Conservation (phyloP, 2,888 invertebrate genomes). For the Eubasilissa splendida region DNA sequence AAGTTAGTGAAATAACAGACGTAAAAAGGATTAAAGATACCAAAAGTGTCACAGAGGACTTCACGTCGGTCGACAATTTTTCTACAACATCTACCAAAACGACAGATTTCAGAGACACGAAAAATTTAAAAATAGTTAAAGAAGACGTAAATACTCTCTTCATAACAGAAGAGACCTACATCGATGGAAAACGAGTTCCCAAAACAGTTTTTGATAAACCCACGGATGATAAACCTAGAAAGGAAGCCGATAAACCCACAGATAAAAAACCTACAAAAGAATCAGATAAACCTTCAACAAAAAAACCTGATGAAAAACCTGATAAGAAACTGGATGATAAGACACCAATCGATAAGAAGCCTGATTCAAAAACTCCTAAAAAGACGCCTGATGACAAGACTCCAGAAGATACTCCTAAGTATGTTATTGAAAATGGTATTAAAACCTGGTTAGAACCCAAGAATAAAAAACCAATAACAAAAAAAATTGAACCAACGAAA, state of each 20-base stretch:
- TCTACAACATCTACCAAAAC: background rate
- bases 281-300: conserved; percentile 14
- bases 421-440: conserved; percentile 53
- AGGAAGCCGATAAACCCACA: conserved; percentile 24
- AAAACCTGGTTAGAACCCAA: conserved; percentile 51
- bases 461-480: conserved; percentile 38
- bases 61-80: background rate
- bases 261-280: conserved; percentile 7
- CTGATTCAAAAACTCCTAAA: conserved; percentile 12
- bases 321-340: conserved; percentile 8
- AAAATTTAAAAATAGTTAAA: background rate
- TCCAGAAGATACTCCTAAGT: conserved; percentile 37
- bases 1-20: conserved; percentile 2
- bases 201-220: conserved; percentile 32
- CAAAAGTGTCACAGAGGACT: background rate
- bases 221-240: conserved; percentile 39
- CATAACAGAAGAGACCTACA: conserved; percentile 36
- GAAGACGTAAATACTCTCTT: conserved; percentile 40
- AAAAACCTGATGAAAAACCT: conserved; percentile 19
- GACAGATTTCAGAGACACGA: background rate
- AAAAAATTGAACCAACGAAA: conserved; percentile 10
- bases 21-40: background rate
- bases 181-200: conserved; percentile 30
- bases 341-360: conserved; percentile 17
- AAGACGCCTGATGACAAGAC: conserved; percentile 26